Conservation (phyloP, 2,113 vertebrate genomes). For the Hipposideros armiger region DNA sequence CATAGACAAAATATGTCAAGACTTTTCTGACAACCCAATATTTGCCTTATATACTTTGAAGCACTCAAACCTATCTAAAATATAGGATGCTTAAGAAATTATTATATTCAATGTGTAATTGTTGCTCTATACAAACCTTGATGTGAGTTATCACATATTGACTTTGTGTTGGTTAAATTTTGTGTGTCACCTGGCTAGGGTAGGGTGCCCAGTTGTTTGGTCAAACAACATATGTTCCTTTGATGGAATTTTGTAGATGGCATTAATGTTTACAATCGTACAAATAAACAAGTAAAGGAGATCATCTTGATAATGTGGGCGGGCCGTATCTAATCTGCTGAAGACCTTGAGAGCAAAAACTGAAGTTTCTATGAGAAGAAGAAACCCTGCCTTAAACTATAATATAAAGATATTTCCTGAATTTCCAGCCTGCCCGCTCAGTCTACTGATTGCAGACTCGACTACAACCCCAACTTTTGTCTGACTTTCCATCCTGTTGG, state of each 20-base stretch:
- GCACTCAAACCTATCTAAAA: neutral
- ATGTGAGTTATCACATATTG: neutral
- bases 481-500: neutral
- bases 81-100: neutral
- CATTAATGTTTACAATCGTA: neutral
- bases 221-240: neutral
- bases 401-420: neutral
- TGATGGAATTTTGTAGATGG: neutral
- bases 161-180: neutral
- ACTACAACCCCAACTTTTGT: neutral
- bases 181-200: neutral
- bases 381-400: neutral
- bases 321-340: neutral
- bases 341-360: neutral
- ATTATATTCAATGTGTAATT: neutral
- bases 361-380: neutral
- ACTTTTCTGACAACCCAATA: too few relatives aligned
- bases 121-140: neutral
- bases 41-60: neutral
- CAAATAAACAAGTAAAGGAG: neutral
- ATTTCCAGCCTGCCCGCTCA: neutral
- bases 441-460: neutral
- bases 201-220: neutral
- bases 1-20: too few relatives aligned
- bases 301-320: neutral